Evolutionary conservation across 2,888 invertebrate genomes (phyloP), one percentile per base, ranked within the genome.

Genomic region (Amblyjoppa proteus): DNA sequence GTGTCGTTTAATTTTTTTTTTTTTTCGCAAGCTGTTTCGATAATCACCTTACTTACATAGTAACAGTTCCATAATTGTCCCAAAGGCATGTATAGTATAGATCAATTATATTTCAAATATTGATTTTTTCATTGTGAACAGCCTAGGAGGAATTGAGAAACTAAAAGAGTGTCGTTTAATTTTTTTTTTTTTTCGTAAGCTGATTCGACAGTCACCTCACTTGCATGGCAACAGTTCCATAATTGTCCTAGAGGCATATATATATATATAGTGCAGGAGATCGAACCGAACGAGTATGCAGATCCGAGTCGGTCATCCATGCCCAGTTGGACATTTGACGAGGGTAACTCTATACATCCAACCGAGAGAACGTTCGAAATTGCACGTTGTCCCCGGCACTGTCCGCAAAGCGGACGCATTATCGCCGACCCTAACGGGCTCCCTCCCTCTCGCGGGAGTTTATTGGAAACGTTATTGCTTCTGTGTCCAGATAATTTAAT

Each of bases 401-500:
- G 56, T 3, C 20, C 9, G 58, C 25, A 13, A 25, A 58, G 58
- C 58, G 25, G 3, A 58, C 58, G 58, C 58, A 58, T 25, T 53
- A 58, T 25, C 41, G 71, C 41, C 64, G 6, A 53, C 38, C 73
- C 69, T 20, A 34, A 13, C 51, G 76, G 11, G 51, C 25, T 38
- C 25, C 51, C 45, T 45, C 34, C 61, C 45, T 45, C 31, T 41
- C 4, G 68, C 53, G 66, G 4, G 53, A 38, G 38, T 70, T 61
- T 45, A 73, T 80, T 51, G 64, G 53, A 71, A 64, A 49, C 45
- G 38, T 41, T 31, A 56, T 58, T 58, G 41, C 78, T 78, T 51
- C 51, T 28, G 68, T 45, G 78, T 73, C 68, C 73, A 58, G 73
- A 58, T 74, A 78, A 83, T 83, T 69, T 71, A 78, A 83, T 83